These are phyloP conservation scores for Bathynomus jamesi DNA, from an alignment of 1,140 invertebrate genomes.

Conservation along the genomic window DNA sequence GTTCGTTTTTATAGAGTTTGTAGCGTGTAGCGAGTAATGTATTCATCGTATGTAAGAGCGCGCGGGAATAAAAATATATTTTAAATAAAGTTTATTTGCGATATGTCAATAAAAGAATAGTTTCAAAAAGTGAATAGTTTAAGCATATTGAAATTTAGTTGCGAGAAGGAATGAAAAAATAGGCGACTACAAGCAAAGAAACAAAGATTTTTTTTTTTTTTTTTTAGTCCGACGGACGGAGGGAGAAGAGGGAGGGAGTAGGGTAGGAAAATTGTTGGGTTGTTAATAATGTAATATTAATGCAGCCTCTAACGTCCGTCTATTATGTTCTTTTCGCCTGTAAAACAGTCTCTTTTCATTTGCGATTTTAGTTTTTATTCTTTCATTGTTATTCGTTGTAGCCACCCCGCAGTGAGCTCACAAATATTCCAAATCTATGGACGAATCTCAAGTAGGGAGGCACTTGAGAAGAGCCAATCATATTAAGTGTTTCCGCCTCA, in stretches of 20 bases:
- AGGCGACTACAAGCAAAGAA: too few species aligned
- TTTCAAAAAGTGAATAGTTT: too few species aligned
- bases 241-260: conserved; percentile 5
- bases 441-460: conserved; percentile 33
- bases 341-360: conserved; percentile 36
- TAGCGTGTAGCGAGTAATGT: too few species aligned
- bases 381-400: conserved; percentile 34
- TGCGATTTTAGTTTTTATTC: conserved; percentile 29
- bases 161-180: too few species aligned
- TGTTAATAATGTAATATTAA: conserved; percentile 36
- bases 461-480: conserved; percentile 35
- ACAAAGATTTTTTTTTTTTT: too few species aligned
- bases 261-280: conserved; percentile 14
- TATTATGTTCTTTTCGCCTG: conserved; percentile 36
- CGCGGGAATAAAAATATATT: too few species aligned
- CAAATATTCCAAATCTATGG: conserved; percentile 37
- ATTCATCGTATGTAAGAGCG: too few species aligned
- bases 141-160: too few species aligned
- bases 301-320: conserved; percentile 32
- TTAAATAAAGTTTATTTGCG: too few species aligned
- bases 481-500: conserved; percentile 36
- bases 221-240: too few species aligned
- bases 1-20: too few species aligned
- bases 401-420: conserved; percentile 35
- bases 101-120: too few species aligned